phyloP scores from a whole-genome alignment of 2,113 vertebrate genomes.

The Sphaerodactylus townsendi region DNA sequence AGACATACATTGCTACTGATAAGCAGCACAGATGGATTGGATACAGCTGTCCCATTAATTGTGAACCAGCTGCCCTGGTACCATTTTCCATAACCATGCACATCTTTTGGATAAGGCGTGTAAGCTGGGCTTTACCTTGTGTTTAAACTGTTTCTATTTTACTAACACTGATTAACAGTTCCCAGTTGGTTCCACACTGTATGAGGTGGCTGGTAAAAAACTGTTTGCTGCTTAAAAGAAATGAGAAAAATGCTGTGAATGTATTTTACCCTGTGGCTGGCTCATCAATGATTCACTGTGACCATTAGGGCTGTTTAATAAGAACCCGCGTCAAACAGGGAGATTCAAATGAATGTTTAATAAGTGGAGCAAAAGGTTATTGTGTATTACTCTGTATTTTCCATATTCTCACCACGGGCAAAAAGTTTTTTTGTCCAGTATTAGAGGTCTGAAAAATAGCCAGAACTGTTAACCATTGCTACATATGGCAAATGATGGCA shows the following conservation, averaged over 20 bases:
- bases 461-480: background rate
- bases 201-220: background rate
- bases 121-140: background rate
- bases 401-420: background rate
- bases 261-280: slow-evolving; percentile 5
- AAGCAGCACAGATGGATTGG: background rate
- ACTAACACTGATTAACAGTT: background rate
- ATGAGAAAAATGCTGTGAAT: slow-evolving; percentile 3
- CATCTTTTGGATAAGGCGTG: background rate
- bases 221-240: background rate
- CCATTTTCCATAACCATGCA: background rate
- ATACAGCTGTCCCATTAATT: background rate
- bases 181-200: background rate
- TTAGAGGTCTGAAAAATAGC: background rate
- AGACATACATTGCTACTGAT: background rate
- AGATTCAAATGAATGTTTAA: slow-evolving; percentile 6
- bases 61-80: background rate
- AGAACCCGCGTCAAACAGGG: background rate
- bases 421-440: background rate
- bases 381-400: background rate
- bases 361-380: background rate
- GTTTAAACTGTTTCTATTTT: background rate
- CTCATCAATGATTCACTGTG: slow-evolving; percentile 11
- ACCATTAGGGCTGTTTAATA: background rate
- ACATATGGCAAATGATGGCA: background rate